These are phyloP conservation scores for Daphoenositta chrysoptera DNA, from an alignment of 2,113 vertebrate species.

Conservation along the genomic window DNA sequence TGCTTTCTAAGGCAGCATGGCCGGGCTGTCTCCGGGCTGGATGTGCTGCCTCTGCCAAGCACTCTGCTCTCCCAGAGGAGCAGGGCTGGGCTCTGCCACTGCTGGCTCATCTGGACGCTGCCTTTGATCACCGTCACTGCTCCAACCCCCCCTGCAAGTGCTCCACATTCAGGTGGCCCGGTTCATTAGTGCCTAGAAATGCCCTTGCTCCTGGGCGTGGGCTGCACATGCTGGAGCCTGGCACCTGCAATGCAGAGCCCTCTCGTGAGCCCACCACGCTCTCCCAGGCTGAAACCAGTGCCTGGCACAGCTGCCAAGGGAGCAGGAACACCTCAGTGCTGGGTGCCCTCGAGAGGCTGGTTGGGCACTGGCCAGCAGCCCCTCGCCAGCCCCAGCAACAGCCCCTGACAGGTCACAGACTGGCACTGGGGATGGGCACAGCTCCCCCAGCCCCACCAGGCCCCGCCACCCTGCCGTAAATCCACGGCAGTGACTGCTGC, in stretches of 20 bases:
- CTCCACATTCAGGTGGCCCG: neutral
- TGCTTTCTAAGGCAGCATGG: accelerated
- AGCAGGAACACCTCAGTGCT: neutral
- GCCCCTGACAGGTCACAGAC: neutral
- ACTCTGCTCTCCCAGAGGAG: neutral
- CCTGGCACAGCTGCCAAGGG: neutral
- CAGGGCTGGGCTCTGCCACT: neutral
- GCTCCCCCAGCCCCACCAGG: neutral
- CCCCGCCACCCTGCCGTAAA: neutral
- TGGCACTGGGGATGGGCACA: neutral
- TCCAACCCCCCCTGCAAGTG: neutral
- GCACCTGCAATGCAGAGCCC: accelerated
- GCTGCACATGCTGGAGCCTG: accelerated
- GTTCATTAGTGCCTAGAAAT: slow-evolving; percentile 1
- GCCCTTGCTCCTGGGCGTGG: neutral
- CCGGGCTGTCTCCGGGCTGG: neutral
- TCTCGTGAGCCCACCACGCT: accelerated
- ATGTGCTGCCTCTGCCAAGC: neutral
- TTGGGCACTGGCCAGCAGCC: neutral
- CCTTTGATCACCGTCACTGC: neutral
- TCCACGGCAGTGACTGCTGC: neutral
- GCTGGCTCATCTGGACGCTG: neutral
- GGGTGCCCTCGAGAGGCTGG: accelerated
- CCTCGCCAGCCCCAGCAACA: neutral
- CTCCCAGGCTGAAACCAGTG: neutral